Evolutionary conservation across 2,888 invertebrate genomes (phyloP).

Genomic region (Dendrolimus houi): DNA sequence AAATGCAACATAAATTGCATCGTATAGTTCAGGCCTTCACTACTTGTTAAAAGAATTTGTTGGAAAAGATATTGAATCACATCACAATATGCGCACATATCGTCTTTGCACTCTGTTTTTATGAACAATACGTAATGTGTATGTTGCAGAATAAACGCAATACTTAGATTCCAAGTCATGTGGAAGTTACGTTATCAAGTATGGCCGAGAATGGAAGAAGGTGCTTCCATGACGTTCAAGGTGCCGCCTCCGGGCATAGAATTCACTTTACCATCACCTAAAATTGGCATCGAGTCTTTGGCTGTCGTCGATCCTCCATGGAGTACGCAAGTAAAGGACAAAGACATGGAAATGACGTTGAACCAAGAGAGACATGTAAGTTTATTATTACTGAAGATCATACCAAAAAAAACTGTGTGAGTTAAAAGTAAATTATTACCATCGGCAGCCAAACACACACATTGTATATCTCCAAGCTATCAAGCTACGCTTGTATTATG

Average conservation of each 20-base stretch:
- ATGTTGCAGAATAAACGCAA: slow-evolving; percentile 63
- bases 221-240: slow-evolving; percentile 96
- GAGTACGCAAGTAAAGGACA: slow-evolving; percentile 98
- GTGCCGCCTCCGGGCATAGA: slow-evolving; percentile 99
- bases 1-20: too few species aligned
- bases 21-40: too few species aligned
- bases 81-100: too few species aligned
- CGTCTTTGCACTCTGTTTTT: too few species aligned
- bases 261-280: slow-evolving; percentile 98
- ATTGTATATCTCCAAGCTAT: too few species aligned
- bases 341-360: slow-evolving; percentile 98
- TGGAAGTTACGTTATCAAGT: slow-evolving; percentile 99
- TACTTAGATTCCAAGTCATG: slow-evolving; percentile 88
- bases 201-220: slow-evolving; percentile 99
- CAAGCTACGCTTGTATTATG: too few species aligned
- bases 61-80: too few species aligned
- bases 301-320: slow-evolving; percentile 99
- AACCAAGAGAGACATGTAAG: slow-evolving; percentile 97
- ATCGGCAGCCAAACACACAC: too few species aligned
- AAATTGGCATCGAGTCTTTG: slow-evolving; percentile 96
- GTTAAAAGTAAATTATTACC: too few species aligned
- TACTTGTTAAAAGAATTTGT: too few species aligned
- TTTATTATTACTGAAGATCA: slow-evolving; percentile 10
- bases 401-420: too few species aligned
- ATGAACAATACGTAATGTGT: slow-evolving; percentile 15